Conservation (phyloP, 2,113 vertebrate genomes). For the Pogona vitticeps region DNA sequence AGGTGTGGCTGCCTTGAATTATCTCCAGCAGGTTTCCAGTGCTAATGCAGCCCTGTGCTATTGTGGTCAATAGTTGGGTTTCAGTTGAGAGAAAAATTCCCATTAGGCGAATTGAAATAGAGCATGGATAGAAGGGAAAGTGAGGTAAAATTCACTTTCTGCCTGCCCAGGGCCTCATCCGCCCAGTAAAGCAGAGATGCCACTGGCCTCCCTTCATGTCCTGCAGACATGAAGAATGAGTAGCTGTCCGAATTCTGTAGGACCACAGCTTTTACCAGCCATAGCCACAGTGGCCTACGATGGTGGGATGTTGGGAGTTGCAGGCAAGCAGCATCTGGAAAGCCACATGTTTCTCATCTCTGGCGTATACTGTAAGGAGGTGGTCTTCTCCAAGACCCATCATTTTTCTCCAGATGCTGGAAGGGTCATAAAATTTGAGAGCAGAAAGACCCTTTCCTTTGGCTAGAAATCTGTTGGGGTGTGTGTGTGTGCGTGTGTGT, state of each 20-base stretch:
- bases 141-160: background rate
- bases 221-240: background rate
- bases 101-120: background rate
- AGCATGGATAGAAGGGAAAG: background rate
- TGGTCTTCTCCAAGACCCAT: background rate
- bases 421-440: background rate
- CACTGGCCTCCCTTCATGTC: background rate
- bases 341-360: too few relatives aligned
- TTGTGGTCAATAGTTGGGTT: accelerated
- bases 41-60: background rate
- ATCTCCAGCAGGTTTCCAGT: background rate
- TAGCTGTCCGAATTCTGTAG: background rate
- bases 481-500: too few relatives aligned
- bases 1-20: background rate
- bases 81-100: background rate
- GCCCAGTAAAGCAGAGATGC: background rate
- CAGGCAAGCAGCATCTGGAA: too few relatives aligned
- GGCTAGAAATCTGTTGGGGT: background rate
- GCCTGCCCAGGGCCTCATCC: background rate
- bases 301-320: too few relatives aligned
- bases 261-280: background rate
- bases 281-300: background rate
- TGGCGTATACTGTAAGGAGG: background rate
- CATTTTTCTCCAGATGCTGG: background rate
- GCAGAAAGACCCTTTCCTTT: background rate